Base-by-base conservation (phyloP, 2,888 invertebrate species). In the Pollenia griseotomentosa region DNA sequence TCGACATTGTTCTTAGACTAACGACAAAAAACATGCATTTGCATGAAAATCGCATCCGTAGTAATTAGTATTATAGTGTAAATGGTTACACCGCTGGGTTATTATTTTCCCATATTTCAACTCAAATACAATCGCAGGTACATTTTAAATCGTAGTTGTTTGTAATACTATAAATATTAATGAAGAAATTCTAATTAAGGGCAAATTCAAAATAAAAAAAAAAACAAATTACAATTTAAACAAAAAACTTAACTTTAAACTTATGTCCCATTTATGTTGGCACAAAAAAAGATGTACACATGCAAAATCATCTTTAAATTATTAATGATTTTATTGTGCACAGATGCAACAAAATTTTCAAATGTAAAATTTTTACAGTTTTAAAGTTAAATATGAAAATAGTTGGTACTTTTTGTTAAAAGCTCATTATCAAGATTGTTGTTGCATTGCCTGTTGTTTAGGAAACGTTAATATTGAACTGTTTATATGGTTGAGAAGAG, bases 141-240 rank as follows among this genome's bases (percentile, higher is more conserved):
- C 51, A 63, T 42, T 53, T 70, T 40, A 70, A 42, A 71, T 33
- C 42, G 23, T 51, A 0, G 2, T 48, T 40, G 44, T 42, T 53
- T 71, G 16, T 8, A 14, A 42, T 40, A 40, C 8, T n/a, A 57
- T 48, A 66, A 33, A 55, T 51, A 77, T 71, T 71, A 48, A 75
- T 75, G 65, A 81, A 70, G 33, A 66, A 71, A 59, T 80, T 57
- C 57, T 51, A 77, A 77, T 81, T 85, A 65, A 70, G 57, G 42
- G 19, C 51, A 66, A 65, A 74, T 66, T 73, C 46, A 40, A 57
- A 23, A 57, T 19, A n/a, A 48, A 23, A 44, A 10, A n/a, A 19
- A 61, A 46, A 23, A 61, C 23, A 61, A 33, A 48, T n/a, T 33
- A 33, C 46, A 40, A 57, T 23, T 46, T 19, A 33, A 33, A 61